These are phyloP conservation scores for Cardiocondyla obscurior DNA, from an alignment of 1,140 invertebrate genomes.

Conservation along the genomic window DNA sequence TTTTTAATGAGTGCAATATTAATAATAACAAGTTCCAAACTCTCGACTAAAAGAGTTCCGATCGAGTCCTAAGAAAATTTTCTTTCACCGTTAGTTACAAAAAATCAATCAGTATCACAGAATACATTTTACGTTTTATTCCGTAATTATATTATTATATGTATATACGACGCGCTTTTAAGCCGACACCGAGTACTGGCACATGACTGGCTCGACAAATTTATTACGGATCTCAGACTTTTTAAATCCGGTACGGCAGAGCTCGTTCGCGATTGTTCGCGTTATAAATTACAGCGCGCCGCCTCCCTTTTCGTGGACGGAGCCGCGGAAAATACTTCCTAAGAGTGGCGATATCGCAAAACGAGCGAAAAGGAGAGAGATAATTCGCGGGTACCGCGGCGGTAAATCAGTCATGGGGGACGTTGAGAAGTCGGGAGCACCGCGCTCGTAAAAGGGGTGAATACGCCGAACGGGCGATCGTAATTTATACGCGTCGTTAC, in stretches of 20 bases:
- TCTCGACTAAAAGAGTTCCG: background rate
- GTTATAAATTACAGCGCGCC: conserved; percentile 27
- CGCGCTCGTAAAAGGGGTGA: conserved; percentile 57
- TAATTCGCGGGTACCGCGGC: conserved; percentile 37
- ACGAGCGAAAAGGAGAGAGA: background rate
- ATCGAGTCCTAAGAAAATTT: background rate
- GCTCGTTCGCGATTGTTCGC: conserved; percentile 15
- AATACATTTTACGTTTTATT: conserved; percentile 2
- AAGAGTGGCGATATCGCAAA: conserved; percentile 11
- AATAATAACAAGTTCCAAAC: background rate
- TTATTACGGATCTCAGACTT: background rate
- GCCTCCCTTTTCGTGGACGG: background rate
- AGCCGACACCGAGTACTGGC: background rate
- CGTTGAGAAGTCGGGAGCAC: conserved; percentile 48
- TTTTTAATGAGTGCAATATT: no score
- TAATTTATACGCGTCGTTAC: conserved; percentile 62
- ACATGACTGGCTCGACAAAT: background rate
- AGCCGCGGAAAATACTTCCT: conserved; percentile 10
- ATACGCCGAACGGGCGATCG: conserved; percentile 25
- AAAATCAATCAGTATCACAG: background rate
- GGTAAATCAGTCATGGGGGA: conserved; percentile 43
- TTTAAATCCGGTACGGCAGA: background rate
- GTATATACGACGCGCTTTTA: background rate
- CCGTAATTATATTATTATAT: background rate
- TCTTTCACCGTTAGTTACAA: background rate